Conservation (phyloP, 2,888 invertebrate species). For the Listrodromus nycthemerus region DNA sequence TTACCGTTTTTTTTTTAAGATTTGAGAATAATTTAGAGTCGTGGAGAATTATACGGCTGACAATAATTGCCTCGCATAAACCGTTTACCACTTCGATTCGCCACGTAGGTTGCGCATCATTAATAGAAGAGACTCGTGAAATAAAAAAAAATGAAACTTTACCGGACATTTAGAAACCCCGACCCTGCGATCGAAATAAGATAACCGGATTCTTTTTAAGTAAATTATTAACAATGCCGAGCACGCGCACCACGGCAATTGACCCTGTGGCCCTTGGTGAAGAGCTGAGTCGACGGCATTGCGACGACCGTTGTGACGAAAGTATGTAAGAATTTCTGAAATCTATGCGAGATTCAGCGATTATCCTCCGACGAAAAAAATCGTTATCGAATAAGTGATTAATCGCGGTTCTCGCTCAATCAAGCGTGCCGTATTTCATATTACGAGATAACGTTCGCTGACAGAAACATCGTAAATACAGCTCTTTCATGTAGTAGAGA, state of each 20-base stretch:
- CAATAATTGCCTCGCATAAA: no score
- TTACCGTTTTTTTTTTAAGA: neutral
- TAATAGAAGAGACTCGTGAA: neutral
- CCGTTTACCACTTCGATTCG: no score
- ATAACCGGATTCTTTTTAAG: slow-evolving; percentile 39
- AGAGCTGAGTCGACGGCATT: neutral
- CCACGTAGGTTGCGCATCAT: neutral
- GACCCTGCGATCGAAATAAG: neutral
- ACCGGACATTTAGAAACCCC: neutral
- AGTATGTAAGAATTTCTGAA: neutral
- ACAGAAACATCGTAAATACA: neutral
- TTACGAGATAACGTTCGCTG: neutral
- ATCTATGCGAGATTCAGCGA: neutral
- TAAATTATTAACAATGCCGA: slow-evolving; percentile 13
- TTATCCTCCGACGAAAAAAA: neutral
- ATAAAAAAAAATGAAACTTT: neutral
- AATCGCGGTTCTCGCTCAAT: neutral
- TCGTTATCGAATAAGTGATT: slow-evolving; percentile 1
- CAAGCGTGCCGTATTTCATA: neutral
- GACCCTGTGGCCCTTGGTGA: slow-evolving; percentile 19
- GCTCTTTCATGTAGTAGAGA: neutral
- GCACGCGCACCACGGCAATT: slow-evolving; percentile 11
- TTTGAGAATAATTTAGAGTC: no score
- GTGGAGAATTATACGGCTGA: no score
- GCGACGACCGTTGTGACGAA: slow-evolving; percentile 1